Evolutionary conservation across 2,797 vertebrate genomes (phyloP).

Genomic region (Eidolon dupreanum): DNA sequence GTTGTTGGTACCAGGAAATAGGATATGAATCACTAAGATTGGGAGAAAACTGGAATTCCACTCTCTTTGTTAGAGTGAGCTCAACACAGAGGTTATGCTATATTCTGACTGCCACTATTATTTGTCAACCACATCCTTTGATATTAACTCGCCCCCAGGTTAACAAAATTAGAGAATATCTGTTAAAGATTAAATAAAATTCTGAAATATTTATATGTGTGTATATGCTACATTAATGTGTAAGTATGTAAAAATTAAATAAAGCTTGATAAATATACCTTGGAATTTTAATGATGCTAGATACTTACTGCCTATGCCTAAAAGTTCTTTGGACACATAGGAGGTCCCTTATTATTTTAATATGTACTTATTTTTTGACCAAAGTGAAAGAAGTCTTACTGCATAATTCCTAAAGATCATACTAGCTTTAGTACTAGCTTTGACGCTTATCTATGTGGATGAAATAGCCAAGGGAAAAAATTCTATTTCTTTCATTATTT

Average conservation of each 20-base stretch:
- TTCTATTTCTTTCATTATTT: background rate
- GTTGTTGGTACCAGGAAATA: background rate
- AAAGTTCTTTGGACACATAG: background rate
- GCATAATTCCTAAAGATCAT: background rate
- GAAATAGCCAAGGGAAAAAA: background rate
- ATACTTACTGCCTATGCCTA: background rate
- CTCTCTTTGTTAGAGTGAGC: background rate
- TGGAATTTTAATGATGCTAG: background rate
- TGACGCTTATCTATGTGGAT: background rate
- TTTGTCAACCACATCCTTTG: background rate
- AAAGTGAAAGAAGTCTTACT: background rate
- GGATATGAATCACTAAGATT: background rate
- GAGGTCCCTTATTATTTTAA: background rate
- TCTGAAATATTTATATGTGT: background rate
- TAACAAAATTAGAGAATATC: background rate
- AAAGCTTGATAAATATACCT: background rate
- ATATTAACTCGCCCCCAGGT: background rate
- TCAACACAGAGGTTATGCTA: background rate
- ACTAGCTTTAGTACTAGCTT: background rate
- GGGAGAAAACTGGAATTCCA: background rate
- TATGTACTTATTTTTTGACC: background rate
- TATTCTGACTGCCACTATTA: background rate
- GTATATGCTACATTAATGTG: background rate
- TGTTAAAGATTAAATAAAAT: background rate
- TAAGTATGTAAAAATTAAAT: background rate